These are phyloP conservation scores for Sylvietta virens DNA, from an alignment of 2,113 vertebrate genomes.

Conservation along the genomic window DNA sequence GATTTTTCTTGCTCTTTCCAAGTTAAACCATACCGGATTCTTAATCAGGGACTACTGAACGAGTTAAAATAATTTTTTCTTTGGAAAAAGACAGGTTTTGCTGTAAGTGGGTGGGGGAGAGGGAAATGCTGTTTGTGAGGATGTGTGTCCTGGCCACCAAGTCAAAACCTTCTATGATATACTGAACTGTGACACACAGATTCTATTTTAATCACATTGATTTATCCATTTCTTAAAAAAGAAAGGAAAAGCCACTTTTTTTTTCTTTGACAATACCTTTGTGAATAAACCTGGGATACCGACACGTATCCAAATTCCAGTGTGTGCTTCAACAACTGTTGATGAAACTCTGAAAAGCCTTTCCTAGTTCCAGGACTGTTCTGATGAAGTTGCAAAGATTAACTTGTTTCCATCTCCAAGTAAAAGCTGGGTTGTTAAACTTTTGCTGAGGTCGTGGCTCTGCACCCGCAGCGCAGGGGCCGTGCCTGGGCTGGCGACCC, in stretches of 20 bases:
- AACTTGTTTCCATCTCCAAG: slow-evolving; percentile 51
- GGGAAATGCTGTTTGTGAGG: not conserved
- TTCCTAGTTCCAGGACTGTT: not conserved
- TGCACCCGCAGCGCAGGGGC: not conserved
- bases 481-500: not conserved
- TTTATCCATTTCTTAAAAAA: not conserved
- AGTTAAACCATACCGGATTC: not conserved
- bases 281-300: no score
- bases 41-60: not conserved
- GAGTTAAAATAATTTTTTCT: not conserved
- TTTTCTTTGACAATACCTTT: not conserved
- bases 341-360: not conserved
- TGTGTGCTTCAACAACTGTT: not conserved
- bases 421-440: slow-evolving; percentile 28
- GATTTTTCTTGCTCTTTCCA: not conserved
- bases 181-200: not conserved
- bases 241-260: not conserved
- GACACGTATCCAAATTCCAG: accelerated
- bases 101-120: not conserved
- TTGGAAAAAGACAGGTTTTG: not conserved
- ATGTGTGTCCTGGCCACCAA: not conserved
- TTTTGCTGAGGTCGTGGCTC: slow-evolving; percentile 41
- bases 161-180: not conserved
- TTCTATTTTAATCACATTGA: not conserved
- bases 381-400: not conserved